A percentile compares a stretch with the other conserved stretches of the same genome.
phyloP scores from a whole-genome alignment of 2,797 vertebrate genomes.

The Diglossa cyanea region DNA sequence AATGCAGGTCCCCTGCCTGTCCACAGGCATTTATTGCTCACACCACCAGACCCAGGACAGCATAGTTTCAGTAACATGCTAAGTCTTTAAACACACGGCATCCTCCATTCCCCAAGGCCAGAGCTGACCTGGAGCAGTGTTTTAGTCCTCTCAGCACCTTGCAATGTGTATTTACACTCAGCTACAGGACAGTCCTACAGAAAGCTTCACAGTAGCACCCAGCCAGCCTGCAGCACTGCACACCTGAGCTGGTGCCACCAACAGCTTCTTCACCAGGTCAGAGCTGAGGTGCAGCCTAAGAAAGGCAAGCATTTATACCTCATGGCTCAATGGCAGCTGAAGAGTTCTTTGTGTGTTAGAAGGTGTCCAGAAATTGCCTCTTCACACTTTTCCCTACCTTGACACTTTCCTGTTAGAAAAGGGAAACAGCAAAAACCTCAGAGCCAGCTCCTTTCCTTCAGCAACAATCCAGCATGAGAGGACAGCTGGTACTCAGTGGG shows the following conservation, averaged over 20 bases:
- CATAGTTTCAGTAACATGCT: accelerated
- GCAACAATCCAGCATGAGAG: not conserved
- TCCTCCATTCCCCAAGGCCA: not conserved
- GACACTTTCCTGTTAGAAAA: not conserved
- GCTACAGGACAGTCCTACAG: not conserved
- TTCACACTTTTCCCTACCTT: not conserved
- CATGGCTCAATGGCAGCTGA: not conserved
- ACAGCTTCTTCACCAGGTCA: not conserved
- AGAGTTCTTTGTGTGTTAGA: too few relatives aligned
- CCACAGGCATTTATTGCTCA: not conserved
- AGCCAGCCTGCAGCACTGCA: not conserved
- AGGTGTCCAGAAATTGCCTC: not conserved
- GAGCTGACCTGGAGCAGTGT: not conserved
- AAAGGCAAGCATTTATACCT: not conserved
- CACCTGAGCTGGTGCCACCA: not conserved
- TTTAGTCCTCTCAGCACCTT: not conserved
- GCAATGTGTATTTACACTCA: not conserved
- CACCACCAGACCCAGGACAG: not conserved
- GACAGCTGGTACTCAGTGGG: not conserved
- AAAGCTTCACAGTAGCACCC: not conserved
- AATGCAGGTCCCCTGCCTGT: not conserved
- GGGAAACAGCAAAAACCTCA: not conserved
- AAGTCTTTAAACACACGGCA: not conserved
- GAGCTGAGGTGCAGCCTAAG: not conserved
- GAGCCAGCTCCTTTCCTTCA: not conserved